These are phyloP conservation scores for Turritopsis rubra DNA, from an alignment of 30 jellyfish, hydroid and myxozoan species.

Conservation along the genomic window DNA sequence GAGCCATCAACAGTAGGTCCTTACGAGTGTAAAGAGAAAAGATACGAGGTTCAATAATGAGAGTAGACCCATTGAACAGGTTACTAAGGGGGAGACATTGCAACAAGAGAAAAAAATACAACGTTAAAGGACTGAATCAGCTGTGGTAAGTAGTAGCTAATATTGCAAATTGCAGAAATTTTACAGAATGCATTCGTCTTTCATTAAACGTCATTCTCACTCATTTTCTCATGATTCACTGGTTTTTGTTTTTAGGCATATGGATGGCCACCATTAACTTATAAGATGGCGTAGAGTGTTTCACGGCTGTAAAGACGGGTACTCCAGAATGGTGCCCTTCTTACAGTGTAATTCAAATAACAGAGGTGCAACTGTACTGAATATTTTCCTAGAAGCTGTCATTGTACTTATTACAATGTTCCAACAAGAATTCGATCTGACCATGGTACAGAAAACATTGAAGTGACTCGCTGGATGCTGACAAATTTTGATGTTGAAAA, in stretches of 20 bases:
- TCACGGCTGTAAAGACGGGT: slow-evolving; percentile 34
- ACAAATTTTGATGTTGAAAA: slow-evolving; percentile 13
- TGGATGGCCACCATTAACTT: slow-evolving; percentile 27
- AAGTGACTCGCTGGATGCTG: slow-evolving; percentile 33
- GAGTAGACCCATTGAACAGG: no score
- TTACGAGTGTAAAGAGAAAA: neutral
- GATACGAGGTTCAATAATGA: neutral
- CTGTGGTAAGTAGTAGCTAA: neutral
- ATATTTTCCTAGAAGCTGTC: slow-evolving; percentile 20
- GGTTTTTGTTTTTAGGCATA: slow-evolving; percentile 35
- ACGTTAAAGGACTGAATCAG: neutral
- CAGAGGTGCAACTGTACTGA: slow-evolving; percentile 19
- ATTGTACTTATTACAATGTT: neutral
- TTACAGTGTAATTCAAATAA: slow-evolving; percentile 18
- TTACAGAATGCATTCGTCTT: no score
- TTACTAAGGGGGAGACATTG: neutral
- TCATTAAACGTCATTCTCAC: no score
- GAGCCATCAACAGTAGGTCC: neutral
- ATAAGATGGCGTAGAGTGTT: slow-evolving; percentile 32
- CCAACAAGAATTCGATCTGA: slow-evolving; percentile 21
- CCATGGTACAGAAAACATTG: slow-evolving; percentile 36
- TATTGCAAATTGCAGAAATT: no score
- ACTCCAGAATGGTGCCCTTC: slow-evolving; percentile 18
- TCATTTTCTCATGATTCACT: no score
- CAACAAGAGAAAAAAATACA: slow-evolving; percentile 5